phyloP scores from a whole-genome alignment of 1,140 invertebrate species.

The Phocides pigmalion region DNA sequence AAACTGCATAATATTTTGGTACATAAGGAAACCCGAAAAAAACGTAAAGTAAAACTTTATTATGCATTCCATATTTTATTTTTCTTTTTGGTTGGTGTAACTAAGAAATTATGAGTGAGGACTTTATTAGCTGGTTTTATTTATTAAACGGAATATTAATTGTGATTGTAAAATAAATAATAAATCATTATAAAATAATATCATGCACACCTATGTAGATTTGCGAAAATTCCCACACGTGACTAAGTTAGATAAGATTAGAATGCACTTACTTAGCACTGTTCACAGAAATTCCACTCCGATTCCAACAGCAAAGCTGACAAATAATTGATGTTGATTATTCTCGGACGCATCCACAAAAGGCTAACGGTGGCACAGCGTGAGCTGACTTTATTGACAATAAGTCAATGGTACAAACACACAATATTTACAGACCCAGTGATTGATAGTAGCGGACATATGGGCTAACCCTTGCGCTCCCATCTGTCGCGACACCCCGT shows the following conservation, averaged over 20 bases:
- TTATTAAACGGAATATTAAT: no score
- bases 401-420: slow-evolving; percentile 62
- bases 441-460: slow-evolving; percentile 78
- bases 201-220: no score
- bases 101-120: no score
- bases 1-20: no score
- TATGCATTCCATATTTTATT: no score
- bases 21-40: no score
- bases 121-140: no score
- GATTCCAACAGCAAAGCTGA: background rate
- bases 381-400: slow-evolving; percentile 58
- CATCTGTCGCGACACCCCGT: slow-evolving; percentile 62
- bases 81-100: no score
- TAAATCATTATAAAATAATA: no score
- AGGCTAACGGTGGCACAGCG: slow-evolving; percentile 31
- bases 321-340: slow-evolving; percentile 37
- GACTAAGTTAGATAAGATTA: background rate
- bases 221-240: no score
- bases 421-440: slow-evolving; percentile 69
- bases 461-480: slow-evolving; percentile 67
- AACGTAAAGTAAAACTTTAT: no score
- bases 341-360: background rate
- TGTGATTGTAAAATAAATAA: no score
- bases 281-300: background rate
- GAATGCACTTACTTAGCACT: background rate